A percentile compares a stretch with the other conserved stretches of the same genome.
phyloP scores from a whole-genome alignment of 1,140 invertebrate species.

The Pogonomyrmex barbatus region DNA sequence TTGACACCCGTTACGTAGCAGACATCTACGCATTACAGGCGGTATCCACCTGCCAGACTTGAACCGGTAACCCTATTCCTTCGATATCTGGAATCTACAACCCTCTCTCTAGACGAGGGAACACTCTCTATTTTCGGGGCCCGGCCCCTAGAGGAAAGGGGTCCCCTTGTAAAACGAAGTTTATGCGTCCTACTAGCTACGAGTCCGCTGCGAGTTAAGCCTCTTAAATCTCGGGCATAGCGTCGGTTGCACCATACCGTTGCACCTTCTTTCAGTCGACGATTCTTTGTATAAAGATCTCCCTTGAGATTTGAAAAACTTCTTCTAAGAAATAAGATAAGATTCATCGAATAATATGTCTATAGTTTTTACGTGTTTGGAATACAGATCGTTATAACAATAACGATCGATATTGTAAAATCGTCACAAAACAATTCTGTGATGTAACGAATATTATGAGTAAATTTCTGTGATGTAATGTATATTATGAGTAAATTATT shows the following conservation, averaged over 20 bases:
- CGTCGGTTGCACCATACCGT: slow-evolving; percentile 54
- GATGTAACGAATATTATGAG: not conserved
- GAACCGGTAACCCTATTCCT: slow-evolving; percentile 77
- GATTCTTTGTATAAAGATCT: slow-evolving; percentile 65
- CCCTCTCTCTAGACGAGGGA: slow-evolving; percentile 67
- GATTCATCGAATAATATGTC: slow-evolving; percentile 40
- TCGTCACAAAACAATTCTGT: not conserved
- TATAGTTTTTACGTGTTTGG: not conserved
- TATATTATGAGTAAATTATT: not conserved
- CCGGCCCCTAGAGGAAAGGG: slow-evolving; percentile 67
- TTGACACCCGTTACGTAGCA: slow-evolving; percentile 72
- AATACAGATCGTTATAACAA: slow-evolving; percentile 12
- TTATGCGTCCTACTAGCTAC: slow-evolving; percentile 63
- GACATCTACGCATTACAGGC: slow-evolving; percentile 65
- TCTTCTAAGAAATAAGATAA: slow-evolving; percentile 39
- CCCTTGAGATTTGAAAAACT: slow-evolving; percentile 53
- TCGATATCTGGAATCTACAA: slow-evolving; percentile 77
- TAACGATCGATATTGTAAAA: slow-evolving; percentile 2
- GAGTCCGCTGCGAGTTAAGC: slow-evolving; percentile 61
- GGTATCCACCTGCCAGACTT: slow-evolving; percentile 77
- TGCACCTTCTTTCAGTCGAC: slow-evolving; percentile 55
- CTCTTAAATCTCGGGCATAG: slow-evolving; percentile 72
- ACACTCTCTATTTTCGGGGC: slow-evolving; percentile 72
- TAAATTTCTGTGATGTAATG: not conserved
- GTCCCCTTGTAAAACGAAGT: slow-evolving; percentile 68